Percentiles rank a stretch among this genome's conserved stretches.
Conservation (phyloP, 2,113 vertebrate genomes). For the Pelvicachromis taeniatus region DNA sequence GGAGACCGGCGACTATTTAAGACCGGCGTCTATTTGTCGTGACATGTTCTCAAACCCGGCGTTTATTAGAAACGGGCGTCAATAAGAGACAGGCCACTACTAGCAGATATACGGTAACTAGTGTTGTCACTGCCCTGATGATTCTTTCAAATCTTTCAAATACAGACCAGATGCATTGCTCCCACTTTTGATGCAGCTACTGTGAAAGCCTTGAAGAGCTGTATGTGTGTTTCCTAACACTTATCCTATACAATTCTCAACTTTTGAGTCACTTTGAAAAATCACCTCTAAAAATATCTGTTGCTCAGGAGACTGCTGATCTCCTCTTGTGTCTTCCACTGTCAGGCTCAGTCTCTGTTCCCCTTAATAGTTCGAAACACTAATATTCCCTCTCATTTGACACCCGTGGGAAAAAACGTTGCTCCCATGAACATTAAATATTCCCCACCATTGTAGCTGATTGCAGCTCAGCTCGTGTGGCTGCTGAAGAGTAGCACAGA, state of each 20-base stretch:
- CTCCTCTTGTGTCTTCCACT: slow-evolving; percentile 9
- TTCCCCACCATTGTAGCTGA: not conserved
- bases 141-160: not conserved
- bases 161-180: not conserved
- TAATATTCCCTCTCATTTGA: slow-evolving; percentile 42
- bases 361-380: slow-evolving; percentile 32
- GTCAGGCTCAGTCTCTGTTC: slow-evolving; percentile 18
- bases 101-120: too few relatives aligned
- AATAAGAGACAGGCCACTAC: too few relatives aligned
- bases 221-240: not conserved
- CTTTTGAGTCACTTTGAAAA: slow-evolving; percentile 21
- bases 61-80: too few relatives aligned
- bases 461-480: not conserved
- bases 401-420: slow-evolving; percentile 9
- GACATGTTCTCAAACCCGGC: too few relatives aligned
- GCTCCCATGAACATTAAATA: slow-evolving; percentile 32
- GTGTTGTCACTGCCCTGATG: not conserved
- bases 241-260: slow-evolving; percentile 6
- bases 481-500: not conserved
- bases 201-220: not conserved
- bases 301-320: slow-evolving; percentile 26
- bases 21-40: too few relatives aligned
- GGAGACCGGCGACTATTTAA: too few relatives aligned
- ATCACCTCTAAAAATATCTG: slow-evolving; percentile 43
- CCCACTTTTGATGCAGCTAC: not conserved